These are phyloP conservation scores for Spicauda simplicius DNA, from an alignment of 2,888 invertebrate genomes.

Conservation along the genomic window DNA sequence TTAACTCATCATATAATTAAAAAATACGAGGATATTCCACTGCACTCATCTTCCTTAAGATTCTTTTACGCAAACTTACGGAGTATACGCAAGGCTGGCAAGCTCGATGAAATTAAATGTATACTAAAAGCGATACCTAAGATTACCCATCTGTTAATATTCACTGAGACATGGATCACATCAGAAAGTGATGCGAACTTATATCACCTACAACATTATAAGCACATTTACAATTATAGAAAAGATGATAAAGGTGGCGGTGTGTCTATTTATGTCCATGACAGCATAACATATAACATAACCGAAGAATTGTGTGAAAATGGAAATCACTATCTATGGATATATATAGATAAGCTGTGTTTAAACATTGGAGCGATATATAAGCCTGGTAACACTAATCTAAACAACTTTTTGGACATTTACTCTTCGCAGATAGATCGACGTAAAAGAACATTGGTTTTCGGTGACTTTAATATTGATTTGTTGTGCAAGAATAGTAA, in stretches of 20 bases:
- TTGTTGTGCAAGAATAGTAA: constrained; percentile 16
- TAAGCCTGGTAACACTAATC: constrained; percentile 37
- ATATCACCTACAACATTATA: constrained; percentile 33
- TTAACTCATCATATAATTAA: constrained; percentile 32
- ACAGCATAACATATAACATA: constrained; percentile 41
- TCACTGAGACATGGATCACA: constrained; percentile 45
- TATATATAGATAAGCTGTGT: constrained; percentile 38
- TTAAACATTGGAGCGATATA: constrained; percentile 40
- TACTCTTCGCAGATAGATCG: constrained; percentile 35
- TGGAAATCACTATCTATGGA: constrained; percentile 47
- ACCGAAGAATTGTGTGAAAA: constrained; percentile 39
- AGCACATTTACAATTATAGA: constrained; percentile 43
- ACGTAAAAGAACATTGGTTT: constrained; percentile 32
- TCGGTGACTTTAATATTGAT: constrained; percentile 41
- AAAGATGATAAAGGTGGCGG: constrained; percentile 44
- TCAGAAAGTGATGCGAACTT: constrained; percentile 40
- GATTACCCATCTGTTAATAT: constrained; percentile 38
- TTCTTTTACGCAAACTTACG: constrained; percentile 39
- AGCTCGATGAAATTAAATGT: constrained; percentile 41
- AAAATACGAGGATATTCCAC: constrained; percentile 39
- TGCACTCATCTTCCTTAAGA: constrained; percentile 31
- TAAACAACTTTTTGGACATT: constrained; percentile 34
- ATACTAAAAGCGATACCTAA: constrained; percentile 37
- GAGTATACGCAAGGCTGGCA: constrained; percentile 39
- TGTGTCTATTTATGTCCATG: constrained; percentile 46